Evolutionary conservation across 2,888 invertebrate genomes (phyloP), one percentile per base, ranked within the genome.

Genomic region (Strigamia transsilvanica): DNA sequence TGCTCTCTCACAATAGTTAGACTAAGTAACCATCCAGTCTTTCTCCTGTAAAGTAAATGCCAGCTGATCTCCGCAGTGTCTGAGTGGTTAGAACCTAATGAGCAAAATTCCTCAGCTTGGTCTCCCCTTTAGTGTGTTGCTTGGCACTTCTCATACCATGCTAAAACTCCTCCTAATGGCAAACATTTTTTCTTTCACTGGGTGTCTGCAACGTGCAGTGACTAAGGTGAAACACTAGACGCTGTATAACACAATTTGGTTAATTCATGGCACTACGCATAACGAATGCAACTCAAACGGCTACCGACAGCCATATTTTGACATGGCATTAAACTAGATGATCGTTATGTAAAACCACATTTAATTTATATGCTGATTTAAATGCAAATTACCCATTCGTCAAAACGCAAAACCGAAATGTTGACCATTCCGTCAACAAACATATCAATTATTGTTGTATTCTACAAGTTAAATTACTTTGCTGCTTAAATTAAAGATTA

Each of bases 11-110:
- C 56, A 38, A 38, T 18, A 56, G 56, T n/a, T 18, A 18, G 18
- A n/a, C 18, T n/a, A 18, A 56, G n/a, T n/a, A 56, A 56, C 56
- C 56, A 56, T 56, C n/a, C 9, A 56, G 56, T 56, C n/a, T n/a
- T 9, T 21, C 18, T 56, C 56, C n/a, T 56, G 56, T 56, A n/a
- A 56, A 56, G 56, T 56, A 56, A 56, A 56, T 56, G 15, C 56
- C 56, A 56, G 56, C 56, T 56, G 56, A 18, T 56, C 56, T 56
- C 56, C 6, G 56, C 56, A 9, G 56, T 18, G 18, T 38, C 38
- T 38, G 18, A 56, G 56, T 56, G 56, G 56, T 56, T 56, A 56
- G 18, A 56, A 18, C 18, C 56, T 56, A 56, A 56, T 56, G 56
- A 56, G 6, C 5, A 56, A 18, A 56, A 56, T 56, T 56, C n/a